phyloP scores from a whole-genome alignment of 1,140 invertebrate species.

The Andrena cerasifolii region DNA sequence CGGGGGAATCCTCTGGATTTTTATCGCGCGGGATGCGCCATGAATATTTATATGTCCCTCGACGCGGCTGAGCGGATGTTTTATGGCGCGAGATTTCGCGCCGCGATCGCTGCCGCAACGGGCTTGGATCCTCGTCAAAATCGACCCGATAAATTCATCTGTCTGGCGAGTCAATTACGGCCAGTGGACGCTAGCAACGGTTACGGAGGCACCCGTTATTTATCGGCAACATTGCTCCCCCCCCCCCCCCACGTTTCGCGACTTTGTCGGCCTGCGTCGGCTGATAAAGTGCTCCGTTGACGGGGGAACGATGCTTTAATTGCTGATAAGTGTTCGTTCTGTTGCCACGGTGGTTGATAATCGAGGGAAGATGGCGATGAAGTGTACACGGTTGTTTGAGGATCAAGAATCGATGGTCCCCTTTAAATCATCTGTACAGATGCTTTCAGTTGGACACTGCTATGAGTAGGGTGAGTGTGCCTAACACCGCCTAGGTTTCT shows the following conservation, averaged over 20 bases:
- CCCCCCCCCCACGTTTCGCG: background rate
- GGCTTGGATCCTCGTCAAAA: conserved; percentile 49
- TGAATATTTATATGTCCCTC: conserved; percentile 68
- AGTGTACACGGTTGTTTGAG: no score
- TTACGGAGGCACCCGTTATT: conserved; percentile 15
- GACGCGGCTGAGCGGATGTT: conserved; percentile 48
- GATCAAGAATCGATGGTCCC: no score
- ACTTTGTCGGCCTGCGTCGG: background rate
- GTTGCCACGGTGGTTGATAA: background rate
- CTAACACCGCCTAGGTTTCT: no score
- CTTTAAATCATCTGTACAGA: no score
- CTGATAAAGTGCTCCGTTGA: background rate
- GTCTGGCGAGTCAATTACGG: conserved; percentile 62
- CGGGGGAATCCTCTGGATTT: conserved; percentile 51
- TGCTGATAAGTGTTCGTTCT: background rate
- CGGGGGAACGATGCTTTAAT: background rate
- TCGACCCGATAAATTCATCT: conserved; percentile 64
- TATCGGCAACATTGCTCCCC: conserved; percentile 17
- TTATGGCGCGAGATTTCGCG: conserved; percentile 57
- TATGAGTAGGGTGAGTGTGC: no score
- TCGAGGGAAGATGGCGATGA: background rate
- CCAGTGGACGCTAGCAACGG: conserved; percentile 16
- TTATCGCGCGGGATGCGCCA: conserved; percentile 50
- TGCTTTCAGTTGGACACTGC: no score
- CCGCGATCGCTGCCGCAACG: conserved; percentile 46